Percentiles rank a stretch among this genome's conserved stretches.
Evolutionary conservation across 2,113 vertebrate genomes (phyloP).

Genomic region (Nibea albiflora): DNA sequence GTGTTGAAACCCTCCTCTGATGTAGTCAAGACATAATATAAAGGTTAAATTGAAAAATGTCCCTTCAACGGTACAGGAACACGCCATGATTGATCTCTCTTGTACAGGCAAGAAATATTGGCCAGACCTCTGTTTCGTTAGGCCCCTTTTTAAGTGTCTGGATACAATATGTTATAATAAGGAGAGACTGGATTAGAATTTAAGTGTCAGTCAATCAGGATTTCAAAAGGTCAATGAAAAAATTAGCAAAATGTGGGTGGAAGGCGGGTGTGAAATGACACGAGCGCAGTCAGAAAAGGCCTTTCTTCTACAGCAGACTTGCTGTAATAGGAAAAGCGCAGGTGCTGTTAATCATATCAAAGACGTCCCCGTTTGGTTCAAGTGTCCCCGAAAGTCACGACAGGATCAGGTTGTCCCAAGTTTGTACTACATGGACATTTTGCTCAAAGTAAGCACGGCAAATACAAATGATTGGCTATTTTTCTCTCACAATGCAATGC

Average conservation of each 20-base stretch:
- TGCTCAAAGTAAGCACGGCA: too few species aligned
- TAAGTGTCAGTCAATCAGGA: slow-evolving; percentile 80
- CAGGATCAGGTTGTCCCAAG: not conserved
- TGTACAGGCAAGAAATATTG: slow-evolving; percentile 87
- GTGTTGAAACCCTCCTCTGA: slow-evolving; percentile 86
- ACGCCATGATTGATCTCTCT: slow-evolving; percentile 94
- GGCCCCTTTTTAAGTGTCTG: slow-evolving; percentile 63
- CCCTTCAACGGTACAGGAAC: slow-evolving; percentile 85
- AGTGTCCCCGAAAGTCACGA: not conserved
- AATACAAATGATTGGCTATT: not conserved
- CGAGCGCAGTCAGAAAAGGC: slow-evolving; percentile 5
- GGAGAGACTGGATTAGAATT: slow-evolving; percentile 75
- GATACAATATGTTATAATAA: slow-evolving; percentile 76
- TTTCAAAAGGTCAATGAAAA: slow-evolving; percentile 82
- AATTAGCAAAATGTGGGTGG: slow-evolving; percentile 67
- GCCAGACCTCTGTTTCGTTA: slow-evolving; percentile 67
- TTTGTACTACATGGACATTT: not conserved
- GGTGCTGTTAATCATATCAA: not conserved
- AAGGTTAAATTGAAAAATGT: slow-evolving; percentile 96
- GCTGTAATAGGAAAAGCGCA: not conserved
- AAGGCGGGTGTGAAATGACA: slow-evolving; percentile 34
- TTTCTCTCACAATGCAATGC: not conserved
- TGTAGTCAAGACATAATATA: slow-evolving; percentile 88
- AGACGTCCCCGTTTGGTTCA: not conserved
- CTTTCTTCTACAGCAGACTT: not conserved